phyloP scores from a whole-genome alignment of 2,797 vertebrate genomes.

The Oophaga sylvatica region DNA sequence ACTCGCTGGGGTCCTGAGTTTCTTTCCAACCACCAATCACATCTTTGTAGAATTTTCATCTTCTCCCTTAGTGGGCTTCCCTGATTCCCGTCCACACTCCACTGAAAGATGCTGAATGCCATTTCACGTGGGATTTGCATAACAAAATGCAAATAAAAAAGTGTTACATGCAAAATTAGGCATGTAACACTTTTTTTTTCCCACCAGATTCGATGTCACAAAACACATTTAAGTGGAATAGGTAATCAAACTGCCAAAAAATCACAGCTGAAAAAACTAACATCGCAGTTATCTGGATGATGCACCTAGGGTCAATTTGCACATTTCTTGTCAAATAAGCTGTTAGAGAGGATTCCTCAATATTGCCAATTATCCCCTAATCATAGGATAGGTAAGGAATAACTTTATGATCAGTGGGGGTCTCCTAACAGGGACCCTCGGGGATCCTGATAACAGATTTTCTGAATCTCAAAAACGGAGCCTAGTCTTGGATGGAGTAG shows the following conservation, averaged over 20 bases:
- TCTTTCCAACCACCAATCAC: background rate
- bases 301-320: background rate
- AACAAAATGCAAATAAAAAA: no score
- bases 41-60: background rate
- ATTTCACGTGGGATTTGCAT: background rate
- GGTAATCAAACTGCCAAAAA: background rate
- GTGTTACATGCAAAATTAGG: background rate
- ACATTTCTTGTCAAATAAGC: background rate
- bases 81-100: background rate
- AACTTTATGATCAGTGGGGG: no score
- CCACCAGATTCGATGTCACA: no score
- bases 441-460: no score
- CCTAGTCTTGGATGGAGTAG: no score
- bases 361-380: no score
- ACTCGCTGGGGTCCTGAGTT: background rate
- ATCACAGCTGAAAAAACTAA: background rate
- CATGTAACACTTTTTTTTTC: background rate
- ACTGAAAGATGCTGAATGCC: background rate
- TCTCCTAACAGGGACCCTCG: no score
- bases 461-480: no score
- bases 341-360: background rate
- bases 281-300: background rate
- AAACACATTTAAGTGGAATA: no score
- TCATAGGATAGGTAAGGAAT: no score
- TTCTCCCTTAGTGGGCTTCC: background rate